phyloP scores from a whole-genome alignment of 2,113 vertebrate species.

The Archilochus colubris region DNA sequence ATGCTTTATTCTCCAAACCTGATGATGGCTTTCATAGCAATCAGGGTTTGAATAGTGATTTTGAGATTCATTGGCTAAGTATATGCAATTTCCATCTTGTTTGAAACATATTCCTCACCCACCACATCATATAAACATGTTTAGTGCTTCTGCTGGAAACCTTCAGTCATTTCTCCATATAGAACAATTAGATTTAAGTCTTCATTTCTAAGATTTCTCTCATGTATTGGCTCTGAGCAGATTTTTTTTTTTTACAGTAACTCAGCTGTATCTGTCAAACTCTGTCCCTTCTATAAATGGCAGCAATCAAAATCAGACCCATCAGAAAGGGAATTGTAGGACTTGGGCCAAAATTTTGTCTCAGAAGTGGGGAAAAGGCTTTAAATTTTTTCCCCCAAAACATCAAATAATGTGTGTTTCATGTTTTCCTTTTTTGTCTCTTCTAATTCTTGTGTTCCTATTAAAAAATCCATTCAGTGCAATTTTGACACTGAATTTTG shows the following conservation, averaged over 20 bases:
- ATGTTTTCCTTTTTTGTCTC: rapidly evolving
- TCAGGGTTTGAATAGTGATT: not conserved
- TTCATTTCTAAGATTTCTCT: not conserved
- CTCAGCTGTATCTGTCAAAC: not conserved
- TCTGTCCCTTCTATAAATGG: not conserved
- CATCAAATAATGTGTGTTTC: not conserved
- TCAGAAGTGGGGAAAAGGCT: not conserved
- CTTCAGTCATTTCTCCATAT: not conserved
- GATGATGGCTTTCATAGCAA: not conserved
- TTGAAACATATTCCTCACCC: not conserved
- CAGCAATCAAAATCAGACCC: constrained; percentile 3
- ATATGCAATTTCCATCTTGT: not conserved
- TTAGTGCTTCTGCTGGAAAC: not conserved
- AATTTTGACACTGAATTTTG: not conserved
- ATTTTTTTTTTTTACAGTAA: not conserved
- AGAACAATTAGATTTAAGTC: not conserved
- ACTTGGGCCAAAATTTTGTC: not conserved
- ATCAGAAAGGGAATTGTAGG: not conserved
- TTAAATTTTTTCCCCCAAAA: not conserved
- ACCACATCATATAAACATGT: not conserved
- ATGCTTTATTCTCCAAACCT: not conserved
- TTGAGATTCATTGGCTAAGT: not conserved
- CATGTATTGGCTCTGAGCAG: not conserved
- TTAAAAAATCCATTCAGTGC: not conserved
- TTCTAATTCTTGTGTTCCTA: not conserved